Evolutionary conservation across 2,113 vertebrate species (phyloP).

Genomic region (Stigmatopora nigra): DNA sequence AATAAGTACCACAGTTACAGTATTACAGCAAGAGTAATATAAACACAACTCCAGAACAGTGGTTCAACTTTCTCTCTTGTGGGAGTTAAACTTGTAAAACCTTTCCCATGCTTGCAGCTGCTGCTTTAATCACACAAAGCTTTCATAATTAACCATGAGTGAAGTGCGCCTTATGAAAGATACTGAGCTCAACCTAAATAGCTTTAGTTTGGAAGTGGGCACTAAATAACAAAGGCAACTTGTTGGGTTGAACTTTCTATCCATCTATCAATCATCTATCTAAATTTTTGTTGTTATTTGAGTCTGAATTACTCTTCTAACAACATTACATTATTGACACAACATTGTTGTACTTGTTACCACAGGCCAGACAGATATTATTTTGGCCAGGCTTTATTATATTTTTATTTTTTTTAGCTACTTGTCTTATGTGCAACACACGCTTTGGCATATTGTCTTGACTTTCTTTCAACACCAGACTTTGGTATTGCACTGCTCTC

Average conservation of each 20-base stretch:
- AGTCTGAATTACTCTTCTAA: neutral
- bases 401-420: constrained; percentile 13
- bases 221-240: constrained; percentile 41
- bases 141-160: constrained; percentile 65
- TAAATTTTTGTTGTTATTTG: neutral
- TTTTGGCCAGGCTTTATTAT: constrained; percentile 2
- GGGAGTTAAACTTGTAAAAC: constrained; percentile 37
- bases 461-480: constrained; percentile 21
- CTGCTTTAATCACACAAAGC: constrained; percentile 38
- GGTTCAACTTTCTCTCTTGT: constrained; percentile 46
- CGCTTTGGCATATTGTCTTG: constrained; percentile 6
- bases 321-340: neutral
- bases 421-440: constrained; percentile 6
- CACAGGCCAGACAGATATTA: neutral
- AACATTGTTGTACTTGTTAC: neutral
- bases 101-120: constrained; percentile 44
- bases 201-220: constrained; percentile 40
- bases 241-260: constrained; percentile 26
- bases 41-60: constrained; percentile 40
- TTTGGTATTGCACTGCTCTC: constrained; percentile 18
- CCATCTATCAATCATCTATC: neutral
- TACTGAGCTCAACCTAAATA: constrained; percentile 52
- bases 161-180: constrained; percentile 56
- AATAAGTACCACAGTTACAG: constrained; percentile 52
- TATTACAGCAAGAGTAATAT: constrained; percentile 43